Percentiles rank a stretch among this genome's conserved stretches.
Evolutionary conservation across 2,797 vertebrate species (phyloP).

Genomic region (Pantherophis vulpinus): DNA sequence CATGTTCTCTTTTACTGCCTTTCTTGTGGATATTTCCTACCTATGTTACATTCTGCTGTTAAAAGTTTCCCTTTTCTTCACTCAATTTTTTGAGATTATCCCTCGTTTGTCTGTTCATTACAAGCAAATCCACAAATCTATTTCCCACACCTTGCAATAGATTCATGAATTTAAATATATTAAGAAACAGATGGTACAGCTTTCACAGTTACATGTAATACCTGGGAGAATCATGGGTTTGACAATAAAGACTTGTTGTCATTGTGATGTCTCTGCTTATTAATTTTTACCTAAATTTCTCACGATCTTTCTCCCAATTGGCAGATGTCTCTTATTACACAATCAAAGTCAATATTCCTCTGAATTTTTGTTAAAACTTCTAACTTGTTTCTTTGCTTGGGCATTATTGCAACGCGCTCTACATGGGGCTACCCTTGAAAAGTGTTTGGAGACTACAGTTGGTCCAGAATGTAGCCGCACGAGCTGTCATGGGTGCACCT

Average conservation of each 20-base stretch:
- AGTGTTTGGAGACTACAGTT: too few species aligned
- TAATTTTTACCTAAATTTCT: background rate
- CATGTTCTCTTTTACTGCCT: background rate
- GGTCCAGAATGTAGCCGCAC: too few species aligned
- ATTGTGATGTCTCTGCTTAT: background rate
- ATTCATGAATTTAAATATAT: background rate
- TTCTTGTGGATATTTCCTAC: background rate
- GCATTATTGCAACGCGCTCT: background rate
- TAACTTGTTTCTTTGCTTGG: background rate
- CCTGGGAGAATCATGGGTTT: background rate
- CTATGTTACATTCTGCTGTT: background rate
- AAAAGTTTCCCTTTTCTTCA: background rate
- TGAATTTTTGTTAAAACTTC: background rate
- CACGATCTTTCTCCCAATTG: background rate
- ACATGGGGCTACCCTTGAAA: too few species aligned
- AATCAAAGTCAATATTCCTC: background rate
- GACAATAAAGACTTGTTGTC: background rate
- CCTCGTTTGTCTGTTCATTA: background rate
- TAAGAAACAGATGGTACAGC: background rate
- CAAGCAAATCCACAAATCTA: background rate
- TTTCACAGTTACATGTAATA: background rate
- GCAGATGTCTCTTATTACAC: background rate
- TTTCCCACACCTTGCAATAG: background rate
- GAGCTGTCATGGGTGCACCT: too few species aligned
- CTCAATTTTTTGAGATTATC: background rate